Evolutionary conservation across 2,797 vertebrate genomes (phyloP).

Genomic region (Picus viridis): DNA sequence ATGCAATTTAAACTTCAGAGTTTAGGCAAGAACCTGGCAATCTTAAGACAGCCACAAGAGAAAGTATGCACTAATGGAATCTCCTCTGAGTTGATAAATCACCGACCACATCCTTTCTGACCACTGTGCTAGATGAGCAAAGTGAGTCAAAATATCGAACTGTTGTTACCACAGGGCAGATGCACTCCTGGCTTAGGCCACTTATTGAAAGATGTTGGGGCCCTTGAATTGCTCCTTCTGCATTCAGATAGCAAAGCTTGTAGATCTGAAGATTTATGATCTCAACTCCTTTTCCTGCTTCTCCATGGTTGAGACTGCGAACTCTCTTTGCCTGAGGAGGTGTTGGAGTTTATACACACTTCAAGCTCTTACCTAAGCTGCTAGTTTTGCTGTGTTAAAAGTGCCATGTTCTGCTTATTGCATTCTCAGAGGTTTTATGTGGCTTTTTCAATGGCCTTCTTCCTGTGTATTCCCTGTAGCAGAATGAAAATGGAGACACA

Average conservation of each 20-base stretch:
- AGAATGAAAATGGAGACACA: neutral
- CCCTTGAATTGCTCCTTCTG: slow-evolving; percentile 24
- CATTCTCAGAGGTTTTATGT: slow-evolving; percentile 38
- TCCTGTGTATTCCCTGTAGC: neutral
- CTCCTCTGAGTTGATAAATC: neutral
- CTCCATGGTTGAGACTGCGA: neutral
- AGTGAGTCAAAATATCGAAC: slow-evolving; percentile 11
- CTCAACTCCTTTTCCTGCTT: slow-evolving; percentile 37
- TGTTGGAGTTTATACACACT: slow-evolving; percentile 44
- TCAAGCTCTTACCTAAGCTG: slow-evolving; percentile 38
- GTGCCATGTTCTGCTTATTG: slow-evolving; percentile 43
- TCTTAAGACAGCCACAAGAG: neutral
- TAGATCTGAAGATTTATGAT: slow-evolving; percentile 51
- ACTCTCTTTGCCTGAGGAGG: slow-evolving; percentile 54
- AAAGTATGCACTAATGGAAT: neutral
- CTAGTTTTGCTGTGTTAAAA: slow-evolving; percentile 49
- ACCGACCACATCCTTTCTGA: neutral
- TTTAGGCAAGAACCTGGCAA: neutral
- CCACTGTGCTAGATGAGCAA: neutral
- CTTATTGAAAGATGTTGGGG: neutral
- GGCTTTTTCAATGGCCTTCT: slow-evolving; percentile 37
- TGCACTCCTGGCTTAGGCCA: neutral
- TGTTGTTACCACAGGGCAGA: slow-evolving; percentile 12
- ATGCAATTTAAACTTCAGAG: neutral
- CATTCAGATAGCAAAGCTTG: slow-evolving; percentile 40